Evolutionary conservation across 2,797 vertebrate genomes (phyloP), one percentile per base, ranked within the genome.

Genomic region (Gymnoscopelus microlampas): DNA sequence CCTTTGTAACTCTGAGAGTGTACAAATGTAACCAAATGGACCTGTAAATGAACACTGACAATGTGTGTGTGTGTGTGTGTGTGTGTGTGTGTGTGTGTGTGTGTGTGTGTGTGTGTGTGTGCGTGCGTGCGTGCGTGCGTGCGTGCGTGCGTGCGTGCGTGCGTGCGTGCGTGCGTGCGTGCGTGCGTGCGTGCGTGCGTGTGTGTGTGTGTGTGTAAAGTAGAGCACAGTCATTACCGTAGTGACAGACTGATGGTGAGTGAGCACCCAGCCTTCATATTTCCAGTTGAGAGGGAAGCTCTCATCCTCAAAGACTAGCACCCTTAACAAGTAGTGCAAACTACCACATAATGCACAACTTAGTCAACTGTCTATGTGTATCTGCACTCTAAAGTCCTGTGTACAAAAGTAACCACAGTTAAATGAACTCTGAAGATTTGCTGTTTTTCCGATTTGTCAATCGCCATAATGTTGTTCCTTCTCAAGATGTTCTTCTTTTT

Each of bases 161-260:
- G 47, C 7, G 47, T 8, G 47, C 7, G 47, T 8, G 47, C 7
- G 47, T 8, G 6, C 7, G 47, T 8, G 47, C 9, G 48, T 11
- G 48, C 2, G 48, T 3, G 48, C 2, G 48, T 11, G 47, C 7
- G 47, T 5, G 44, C 5, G 44, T 10, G 48, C 2, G 48, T 11
- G 48, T 11, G 48, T 11, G 44, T 10, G 48, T 2, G 48, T 11
- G 48, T 11, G 48, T 11, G 48, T 11, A 61, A 66, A 64, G 62
- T 60, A 73, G 70, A 19, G 60, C 77, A 77, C 61, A 32, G 63
- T 78, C 76, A 76, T 81, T 79, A 64, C 51, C 0, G 10, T 61
- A 60, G 69, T 57, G 53, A 64, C 83, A 84, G 82, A 80, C 80
- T 84, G 81, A 88, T 75, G 84, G 76, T 53, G 71, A 83, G 77